Base-by-base conservation (phyloP, 1,140 invertebrate species). In the Maniola jurtina region DNA sequence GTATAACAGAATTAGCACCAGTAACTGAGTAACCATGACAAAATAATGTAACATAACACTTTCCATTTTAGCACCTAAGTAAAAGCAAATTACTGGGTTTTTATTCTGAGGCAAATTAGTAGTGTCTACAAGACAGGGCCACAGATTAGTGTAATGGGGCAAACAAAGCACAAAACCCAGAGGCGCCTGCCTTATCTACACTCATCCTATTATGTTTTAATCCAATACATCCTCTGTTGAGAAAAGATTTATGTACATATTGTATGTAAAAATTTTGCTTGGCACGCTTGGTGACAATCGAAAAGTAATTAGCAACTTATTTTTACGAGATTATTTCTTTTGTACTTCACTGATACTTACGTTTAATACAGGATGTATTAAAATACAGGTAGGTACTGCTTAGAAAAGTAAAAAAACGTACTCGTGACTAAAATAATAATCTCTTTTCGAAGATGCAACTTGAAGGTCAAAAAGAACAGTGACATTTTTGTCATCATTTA, bases 161-260 rank as follows among this genome's bases (percentile, higher is more conserved):
- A 35, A 55, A 62, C 64, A 42, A 14, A 47, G 52, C 34, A 47
- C 48, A 52, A 58, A 64, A 57, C 62, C 60, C 54, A 45, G 68
- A 76, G 77, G 77, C 77, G 77, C 77, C 75, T 61, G 38, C 38
- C 67, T 45, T 71, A 71, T 67, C 72, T 50, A 25, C 62, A 66
- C 64, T 69, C 72, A 79, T 77, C 77, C 77, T 75, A 79, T 79
- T 79, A 77, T 65, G 34, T 58, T 52, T n/a, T 52, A 52, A 52
- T 52, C 14, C 16, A 52, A 52, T 48, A 14, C 45, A 38, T 45
- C 42, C 42, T 45, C 5, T 45, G 42, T 11, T 45, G 5, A 45
- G 42, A 45, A 45, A 45, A 38, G 10, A 38, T 7, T 7, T 38
- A 9, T 45, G 13, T 11, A 9, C 5, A 45, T 11, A 11, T 45